Evolutionary conservation across 2,888 invertebrate genomes (phyloP), one percentile per base, ranked within the genome.

Genomic region (Nemotelus pantherinus): DNA sequence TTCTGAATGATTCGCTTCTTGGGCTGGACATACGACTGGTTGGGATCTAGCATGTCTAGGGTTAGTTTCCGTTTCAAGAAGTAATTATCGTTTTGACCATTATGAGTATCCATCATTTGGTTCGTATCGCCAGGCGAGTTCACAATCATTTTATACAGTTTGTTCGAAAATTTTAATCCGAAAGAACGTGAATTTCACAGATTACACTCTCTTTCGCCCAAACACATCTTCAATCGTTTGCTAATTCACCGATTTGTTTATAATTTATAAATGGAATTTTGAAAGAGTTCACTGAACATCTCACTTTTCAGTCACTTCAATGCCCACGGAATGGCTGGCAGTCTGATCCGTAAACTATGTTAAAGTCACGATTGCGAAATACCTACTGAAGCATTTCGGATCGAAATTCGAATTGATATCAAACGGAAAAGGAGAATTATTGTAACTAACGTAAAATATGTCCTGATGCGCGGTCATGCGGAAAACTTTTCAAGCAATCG

Each of bases 31-130:
- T 74, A 80, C 5, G 72, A 65, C 48, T 60, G 45, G 44, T 78
- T 75, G 53, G 77, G 45, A n/a, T 78, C 75, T n/a, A 71, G 43
- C 41, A 70, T 47, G 10, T 77, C 74, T n/a, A 77, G 77, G 76
- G 80, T 81, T n/a, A 82, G 81, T 81, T 86, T 86, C 4, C 86
- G 83, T 80, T 87, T 86, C 3, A 86, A 81, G 77, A 83, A 86
- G 77, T 83, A 85, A 77, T 83, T 86, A 44, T 85, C 85, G 74
- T 84, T 82, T 57, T 83, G 82, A 7, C 80, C 80, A 55, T 81
- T 77, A 43, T 72, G 47, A 4, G 74, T 48, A 48, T 74, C 74
- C 74, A 74, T 74, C 39, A 77, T 76, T 74, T 77, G 77, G 4
- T 48, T 6, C n/a, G 10, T 45, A 47, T 76, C 50, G 9, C 60